Evolutionary conservation across 2,888 invertebrate genomes (phyloP).

Genomic region (Eristalis intricaria): DNA sequence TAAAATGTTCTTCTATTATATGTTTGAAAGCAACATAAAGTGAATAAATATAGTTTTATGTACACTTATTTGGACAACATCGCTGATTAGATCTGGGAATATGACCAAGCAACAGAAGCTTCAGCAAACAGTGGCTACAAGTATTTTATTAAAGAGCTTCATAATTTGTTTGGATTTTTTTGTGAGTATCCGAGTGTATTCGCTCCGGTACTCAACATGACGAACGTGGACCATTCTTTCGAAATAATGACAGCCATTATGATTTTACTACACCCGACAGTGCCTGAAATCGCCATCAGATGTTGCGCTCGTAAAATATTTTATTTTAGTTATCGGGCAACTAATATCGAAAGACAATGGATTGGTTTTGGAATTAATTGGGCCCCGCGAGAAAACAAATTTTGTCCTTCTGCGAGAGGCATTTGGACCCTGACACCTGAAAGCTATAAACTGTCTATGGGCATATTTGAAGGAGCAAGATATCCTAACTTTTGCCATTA

Average conservation of each 20-base stretch:
- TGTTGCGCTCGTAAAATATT: not conserved
- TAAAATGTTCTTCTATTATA: constrained; percentile 32
- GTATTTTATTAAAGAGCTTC: constrained; percentile 59
- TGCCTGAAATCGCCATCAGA: not conserved
- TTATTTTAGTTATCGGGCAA: not conserved
- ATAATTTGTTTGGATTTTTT: constrained; percentile 39
- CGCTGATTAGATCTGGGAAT: constrained; percentile 60
- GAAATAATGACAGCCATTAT: constrained; percentile 6
- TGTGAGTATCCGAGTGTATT: not conserved
- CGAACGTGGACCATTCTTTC: constrained; percentile 19
- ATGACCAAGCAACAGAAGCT: constrained; percentile 54
- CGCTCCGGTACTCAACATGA: constrained; percentile 27
- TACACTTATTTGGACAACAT: constrained; percentile 55
- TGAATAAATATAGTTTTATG: constrained; percentile 51
- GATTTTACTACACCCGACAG: not conserved
- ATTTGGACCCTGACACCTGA: too few relatives aligned
- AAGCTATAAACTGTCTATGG: too few relatives aligned
- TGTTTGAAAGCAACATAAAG: constrained; percentile 34
- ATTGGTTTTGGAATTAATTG: not conserved
- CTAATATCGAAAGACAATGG: not conserved
- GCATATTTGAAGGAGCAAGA: too few relatives aligned
- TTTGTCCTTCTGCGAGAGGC: too few relatives aligned
- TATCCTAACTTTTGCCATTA: too few relatives aligned
- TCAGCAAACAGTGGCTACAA: constrained; percentile 48
- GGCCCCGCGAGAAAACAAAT: not conserved